Conservation (phyloP, 1,140 invertebrate species). For the Pogonus chalceus region DNA sequence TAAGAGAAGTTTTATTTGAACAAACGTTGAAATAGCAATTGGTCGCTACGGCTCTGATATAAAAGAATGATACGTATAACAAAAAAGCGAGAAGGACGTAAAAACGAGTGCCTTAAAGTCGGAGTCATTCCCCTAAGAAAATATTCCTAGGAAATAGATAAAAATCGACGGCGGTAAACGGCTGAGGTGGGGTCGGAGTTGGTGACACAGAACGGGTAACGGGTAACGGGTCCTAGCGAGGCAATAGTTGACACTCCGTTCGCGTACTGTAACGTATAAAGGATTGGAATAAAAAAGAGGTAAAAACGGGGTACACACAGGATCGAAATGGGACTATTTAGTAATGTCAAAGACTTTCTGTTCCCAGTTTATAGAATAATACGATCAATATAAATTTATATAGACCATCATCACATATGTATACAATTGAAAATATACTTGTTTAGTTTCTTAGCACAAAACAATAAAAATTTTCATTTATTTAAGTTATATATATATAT, state of each 20-base stretch:
- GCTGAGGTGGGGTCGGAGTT: too few relatives aligned
- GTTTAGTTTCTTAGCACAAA: too few relatives aligned
- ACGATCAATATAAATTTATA: too few relatives aligned
- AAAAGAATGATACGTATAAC: neutral
- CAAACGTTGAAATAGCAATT: neutral
- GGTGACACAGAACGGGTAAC: too few relatives aligned
- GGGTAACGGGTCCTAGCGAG: neutral
- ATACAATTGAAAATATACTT: too few relatives aligned
- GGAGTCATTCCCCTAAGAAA: neutral
- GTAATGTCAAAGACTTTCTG: neutral
- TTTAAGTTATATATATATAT: too few relatives aligned
- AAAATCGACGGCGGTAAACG: neutral
- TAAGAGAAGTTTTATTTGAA: too few relatives aligned
- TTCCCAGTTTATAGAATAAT: too few relatives aligned
- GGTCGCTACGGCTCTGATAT: neutral
- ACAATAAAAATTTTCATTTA: too few relatives aligned
- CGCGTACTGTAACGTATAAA: neutral
- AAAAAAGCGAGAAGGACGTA: neutral
- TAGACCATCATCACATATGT: too few relatives aligned
- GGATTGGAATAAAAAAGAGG: conserved; percentile 4
- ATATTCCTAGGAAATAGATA: conserved; percentile 6
- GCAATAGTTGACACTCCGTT: neutral
- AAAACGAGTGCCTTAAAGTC: too few relatives aligned
- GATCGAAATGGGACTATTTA: neutral
- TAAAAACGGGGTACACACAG: neutral